Base-by-base conservation (phyloP, 2,888 invertebrate species). In the Phyllotreta striolata region DNA sequence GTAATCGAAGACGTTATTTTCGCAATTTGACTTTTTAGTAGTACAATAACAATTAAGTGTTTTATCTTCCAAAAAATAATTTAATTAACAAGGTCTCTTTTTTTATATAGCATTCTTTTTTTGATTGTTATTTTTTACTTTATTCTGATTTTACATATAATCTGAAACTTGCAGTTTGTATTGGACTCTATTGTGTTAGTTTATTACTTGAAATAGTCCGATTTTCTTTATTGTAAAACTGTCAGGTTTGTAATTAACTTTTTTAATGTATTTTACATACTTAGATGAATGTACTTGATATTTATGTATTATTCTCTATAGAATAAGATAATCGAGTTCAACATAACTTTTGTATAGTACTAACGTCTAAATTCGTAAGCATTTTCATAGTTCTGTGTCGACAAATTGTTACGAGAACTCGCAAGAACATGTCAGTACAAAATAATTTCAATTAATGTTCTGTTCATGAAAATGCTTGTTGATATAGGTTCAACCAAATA, bases 401-500 rank as follows among this genome's bases (percentile, higher is more conserved):
- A 51, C 13, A 14, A 49, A 47, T 34, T 47, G 34, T 47, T 47
- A 9, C 41, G 9, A 41, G 10, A 41, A 41, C 10, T 41, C 34
- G 7, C 14, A 14, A 52, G 52, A 52, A 52, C 38, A 47, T 3
- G 9, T 38, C 38, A 52, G 52, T 52, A 52, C 52, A 24, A 52
- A 52, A 52, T 52, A n/a, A 52, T 38, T 52, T 49, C 49, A 49
- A n/a, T 8, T 34, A 5, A 38, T 38, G 38, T 38, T 52, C 13
- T 38, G 4, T 44, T 14, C 38, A 9, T 38, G 38, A 39, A 39
- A 52, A 44, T 44, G 51, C 52, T 12, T 8, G 10, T 24, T 52
- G 35, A 37, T 52, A 51, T 43, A 52, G 14, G 10, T 24, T 52
- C 59, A 60, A 60, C 59, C 59, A 60, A 60, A 60, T 60, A 51